Conservation (phyloP, 2,888 invertebrate species). For the Pycnomerus fuliginosus region DNA sequence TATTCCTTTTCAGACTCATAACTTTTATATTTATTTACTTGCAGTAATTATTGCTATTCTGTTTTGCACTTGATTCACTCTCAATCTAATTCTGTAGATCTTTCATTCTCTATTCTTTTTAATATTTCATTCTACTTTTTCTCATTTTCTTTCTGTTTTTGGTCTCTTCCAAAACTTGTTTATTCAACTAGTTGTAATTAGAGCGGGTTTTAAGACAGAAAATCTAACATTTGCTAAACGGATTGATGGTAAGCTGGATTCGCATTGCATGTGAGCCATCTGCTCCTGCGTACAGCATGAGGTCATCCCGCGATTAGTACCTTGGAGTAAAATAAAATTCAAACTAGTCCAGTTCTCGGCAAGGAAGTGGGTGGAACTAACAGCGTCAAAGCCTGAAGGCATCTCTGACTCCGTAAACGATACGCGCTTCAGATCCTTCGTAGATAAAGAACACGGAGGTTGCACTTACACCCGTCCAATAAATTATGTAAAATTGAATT, state of each 20-base stretch:
- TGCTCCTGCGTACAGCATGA: slow-evolving; percentile 17
- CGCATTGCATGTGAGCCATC: slow-evolving; percentile 8
- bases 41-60: no score
- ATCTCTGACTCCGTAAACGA: slow-evolving; percentile 34
- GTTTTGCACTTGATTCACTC: no score
- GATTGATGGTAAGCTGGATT: no score
- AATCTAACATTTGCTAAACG: no score
- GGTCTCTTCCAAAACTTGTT: no score
- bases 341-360: slow-evolving; percentile 32
- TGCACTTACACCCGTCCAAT: slow-evolving; percentile 13
- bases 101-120: no score
- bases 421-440: slow-evolving; percentile 29
- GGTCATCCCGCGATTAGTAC: slow-evolving; percentile 29
- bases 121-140: no score
- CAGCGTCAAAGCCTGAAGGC: slow-evolving; percentile 37
- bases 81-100: no score
- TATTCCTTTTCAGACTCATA: slow-evolving; percentile 34
- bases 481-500: no score
- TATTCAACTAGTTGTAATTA: no score
- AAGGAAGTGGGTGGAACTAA: slow-evolving; percentile 46
- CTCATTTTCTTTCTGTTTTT: not conserved
- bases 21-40: no score
- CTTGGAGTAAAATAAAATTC: slow-evolving; percentile 30
- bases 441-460: slow-evolving; percentile 24
- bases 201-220: no score